A percentile compares a stretch with the other conserved stretches of the same genome.
Conservation (phyloP, 2,113 vertebrate genomes). For the Archilochus colubris region DNA sequence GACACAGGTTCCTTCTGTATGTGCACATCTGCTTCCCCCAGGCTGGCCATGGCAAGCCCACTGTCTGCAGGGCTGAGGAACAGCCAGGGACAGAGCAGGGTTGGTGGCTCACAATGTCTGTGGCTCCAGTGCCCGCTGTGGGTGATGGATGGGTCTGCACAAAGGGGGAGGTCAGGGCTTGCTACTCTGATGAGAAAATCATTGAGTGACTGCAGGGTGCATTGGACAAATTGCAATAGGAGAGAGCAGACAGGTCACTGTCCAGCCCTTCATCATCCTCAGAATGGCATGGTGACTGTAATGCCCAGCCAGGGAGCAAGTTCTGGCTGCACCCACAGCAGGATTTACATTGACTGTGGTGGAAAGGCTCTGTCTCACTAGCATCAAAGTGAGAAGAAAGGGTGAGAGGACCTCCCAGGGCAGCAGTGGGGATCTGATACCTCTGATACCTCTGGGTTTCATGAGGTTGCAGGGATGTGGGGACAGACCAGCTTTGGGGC, state of each 20-base stretch:
- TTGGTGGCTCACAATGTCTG: neutral
- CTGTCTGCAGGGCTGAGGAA: neutral
- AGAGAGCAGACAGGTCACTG: neutral
- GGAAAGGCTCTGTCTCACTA: neutral
- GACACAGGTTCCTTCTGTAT: fast-evolving
- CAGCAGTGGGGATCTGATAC: neutral
- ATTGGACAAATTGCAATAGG: neutral
- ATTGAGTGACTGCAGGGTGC: neutral
- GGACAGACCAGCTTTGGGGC: no score
- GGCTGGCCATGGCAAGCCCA: neutral
- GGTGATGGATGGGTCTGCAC: neutral
- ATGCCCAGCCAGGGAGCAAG: neutral
- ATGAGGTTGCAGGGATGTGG: neutral
- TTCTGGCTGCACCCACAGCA: neutral
- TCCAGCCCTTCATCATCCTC: neutral
- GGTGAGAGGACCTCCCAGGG: neutral
- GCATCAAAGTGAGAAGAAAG: neutral
- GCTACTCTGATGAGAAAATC: slow-evolving; percentile 47
- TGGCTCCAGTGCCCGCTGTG: neutral
- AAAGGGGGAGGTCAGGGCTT: neutral
- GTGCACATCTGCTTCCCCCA: neutral
- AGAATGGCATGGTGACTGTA: neutral
- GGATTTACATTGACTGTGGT: neutral
- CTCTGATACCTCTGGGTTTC: neutral
- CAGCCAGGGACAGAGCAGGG: neutral